Evolutionary conservation across 2,888 invertebrate genomes (phyloP), one percentile per base, ranked within the genome.

Genomic region (Volucella zonaria): DNA sequence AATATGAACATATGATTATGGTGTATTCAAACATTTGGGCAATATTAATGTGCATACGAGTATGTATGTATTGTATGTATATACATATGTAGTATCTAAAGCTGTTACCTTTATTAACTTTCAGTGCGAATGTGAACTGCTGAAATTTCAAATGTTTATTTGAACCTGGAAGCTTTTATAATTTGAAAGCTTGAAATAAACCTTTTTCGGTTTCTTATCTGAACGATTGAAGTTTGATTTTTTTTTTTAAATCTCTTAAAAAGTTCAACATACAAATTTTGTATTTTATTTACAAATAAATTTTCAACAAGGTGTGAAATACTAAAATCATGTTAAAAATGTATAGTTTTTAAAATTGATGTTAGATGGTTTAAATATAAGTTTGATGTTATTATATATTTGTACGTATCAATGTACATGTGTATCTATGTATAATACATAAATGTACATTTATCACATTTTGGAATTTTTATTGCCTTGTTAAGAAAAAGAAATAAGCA

Each of bases 271-370:
- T 31, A 31, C 31, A 18, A 31, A 31, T 31, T 31, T 31, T 31
- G 31, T 8, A 12, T 47, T 47, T 40, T 51, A 12, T 64, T 64
- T 64, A 38, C 64, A 40, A 18, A 64, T 4, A 43, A 62, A 62
- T 45, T 62, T 47, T 62, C 61, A 47, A 62, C 31, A n/a, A 47
- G 47, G 61, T 62, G 61, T 43, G 45, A 62, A 23, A 12, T 31
- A 23, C 9, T 14, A 47, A 31, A 23, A 62, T 23, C 23, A 23
- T 8, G 14, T 10, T 8, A 15, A 9, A 45, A 43, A 45, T 18
- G 23, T 4, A 45, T 61, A 45, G 10, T 23, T 23, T 61, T 61
- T 31, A 31, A 23, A 8, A 45, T 31, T 42, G 15, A 3, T 58
- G 40, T 58, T 42, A 15, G 15, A 15, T 40, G n/a, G 31, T 6